Conservation (phyloP, 2,888 invertebrate genomes). For the Ochlodes sylvanus region DNA sequence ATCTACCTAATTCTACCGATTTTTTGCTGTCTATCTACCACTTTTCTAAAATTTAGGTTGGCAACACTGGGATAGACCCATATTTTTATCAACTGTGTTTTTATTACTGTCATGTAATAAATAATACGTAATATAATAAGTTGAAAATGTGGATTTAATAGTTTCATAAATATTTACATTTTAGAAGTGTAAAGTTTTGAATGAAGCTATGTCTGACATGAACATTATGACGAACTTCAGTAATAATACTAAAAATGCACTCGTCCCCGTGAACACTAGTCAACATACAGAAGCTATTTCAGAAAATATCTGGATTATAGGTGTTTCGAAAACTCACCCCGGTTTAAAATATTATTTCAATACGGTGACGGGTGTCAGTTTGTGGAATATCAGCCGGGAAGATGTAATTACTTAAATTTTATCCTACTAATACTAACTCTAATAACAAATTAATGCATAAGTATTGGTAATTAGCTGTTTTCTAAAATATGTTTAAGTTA, state of each 20-base stretch:
- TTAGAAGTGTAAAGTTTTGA: background rate
- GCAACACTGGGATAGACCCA: too few species aligned
- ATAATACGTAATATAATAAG: too few species aligned
- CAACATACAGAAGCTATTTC: slow-evolving; percentile 43
- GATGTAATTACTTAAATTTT: slow-evolving; percentile 15
- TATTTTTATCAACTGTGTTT: too few species aligned
- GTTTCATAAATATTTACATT: background rate
- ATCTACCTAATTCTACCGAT: too few species aligned
- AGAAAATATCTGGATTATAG: slow-evolving; percentile 63
- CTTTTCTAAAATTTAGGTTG: too few species aligned
- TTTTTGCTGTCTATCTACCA: too few species aligned
- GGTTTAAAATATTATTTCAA: slow-evolving; percentile 70
- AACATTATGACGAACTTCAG: background rate
- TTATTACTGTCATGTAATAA: too few species aligned
- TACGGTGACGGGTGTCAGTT: slow-evolving; percentile 58
- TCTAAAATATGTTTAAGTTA: too few species aligned
- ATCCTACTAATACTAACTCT: background rate
- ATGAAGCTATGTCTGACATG: slow-evolving; percentile 9
- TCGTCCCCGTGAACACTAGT: slow-evolving; percentile 2
- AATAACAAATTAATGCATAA: too few species aligned
- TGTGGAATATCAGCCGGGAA: slow-evolving; percentile 29
- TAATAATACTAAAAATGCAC: slow-evolving; percentile 5
- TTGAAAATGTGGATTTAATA: background rate
- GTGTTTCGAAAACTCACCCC: slow-evolving; percentile 62
- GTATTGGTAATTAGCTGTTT: background rate